A percentile compares a stretch with the other conserved stretches of the same genome.
Evolutionary conservation across 2,113 vertebrate species (phyloP).

Genomic region (Callipepla californica): DNA sequence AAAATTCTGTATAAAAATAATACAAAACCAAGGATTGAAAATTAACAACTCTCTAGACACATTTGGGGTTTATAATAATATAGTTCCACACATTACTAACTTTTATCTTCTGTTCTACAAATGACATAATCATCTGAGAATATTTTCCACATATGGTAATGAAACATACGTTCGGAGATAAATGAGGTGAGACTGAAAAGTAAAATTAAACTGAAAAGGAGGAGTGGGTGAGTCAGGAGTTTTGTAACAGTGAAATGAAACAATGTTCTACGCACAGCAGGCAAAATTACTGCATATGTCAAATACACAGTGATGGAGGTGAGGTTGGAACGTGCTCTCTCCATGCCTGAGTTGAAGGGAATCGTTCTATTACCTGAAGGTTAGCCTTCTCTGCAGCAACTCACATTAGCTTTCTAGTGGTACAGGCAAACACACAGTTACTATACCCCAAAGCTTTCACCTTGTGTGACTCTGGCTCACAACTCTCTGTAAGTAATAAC

Average conservation of each 20-base stretch:
- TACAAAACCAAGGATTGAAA: background rate
- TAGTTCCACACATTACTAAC: background rate
- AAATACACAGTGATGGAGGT: background rate
- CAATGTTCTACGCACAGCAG: background rate
- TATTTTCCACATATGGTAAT: background rate
- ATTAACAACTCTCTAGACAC: background rate
- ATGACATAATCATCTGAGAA: background rate
- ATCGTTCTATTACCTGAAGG: background rate
- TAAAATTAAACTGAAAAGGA: slow-evolving; percentile 20
- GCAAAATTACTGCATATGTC: background rate
- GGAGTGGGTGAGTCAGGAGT: background rate
- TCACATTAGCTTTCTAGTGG: background rate
- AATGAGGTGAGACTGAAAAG: background rate
- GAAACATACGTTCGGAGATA: background rate
- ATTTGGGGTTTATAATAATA: background rate
- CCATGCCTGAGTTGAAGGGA: background rate
- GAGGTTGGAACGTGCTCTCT: background rate
- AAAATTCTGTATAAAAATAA: slow-evolving; percentile 23
- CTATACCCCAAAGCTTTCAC: background rate
- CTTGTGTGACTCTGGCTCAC: background rate
- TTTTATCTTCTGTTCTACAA: background rate
- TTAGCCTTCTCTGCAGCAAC: background rate
- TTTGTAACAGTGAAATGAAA: background rate
- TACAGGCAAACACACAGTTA: background rate
- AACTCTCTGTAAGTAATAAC: background rate